A percentile compares a stretch with the other conserved stretches of the same genome.
Evolutionary conservation across 1,140 invertebrate genomes (phyloP).

Genomic region (Drosophila seguyi): DNA sequence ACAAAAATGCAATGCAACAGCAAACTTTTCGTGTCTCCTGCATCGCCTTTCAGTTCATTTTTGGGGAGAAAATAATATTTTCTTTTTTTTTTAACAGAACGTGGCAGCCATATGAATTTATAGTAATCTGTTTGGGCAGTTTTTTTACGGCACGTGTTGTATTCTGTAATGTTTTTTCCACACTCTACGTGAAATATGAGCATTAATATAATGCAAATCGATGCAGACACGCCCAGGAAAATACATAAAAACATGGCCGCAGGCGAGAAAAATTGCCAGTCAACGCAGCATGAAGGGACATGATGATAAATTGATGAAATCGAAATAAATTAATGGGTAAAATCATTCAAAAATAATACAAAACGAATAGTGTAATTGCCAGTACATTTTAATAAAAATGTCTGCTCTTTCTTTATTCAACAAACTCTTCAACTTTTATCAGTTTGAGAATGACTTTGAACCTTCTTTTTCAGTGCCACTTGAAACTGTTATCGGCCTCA

Average conservation of each 20-base stretch:
- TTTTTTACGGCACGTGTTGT: slow-evolving; percentile 1
- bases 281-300: background rate
- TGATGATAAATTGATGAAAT: slow-evolving; percentile 1
- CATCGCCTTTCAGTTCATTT: slow-evolving; percentile 18
- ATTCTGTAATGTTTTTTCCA: slow-evolving; percentile 13
- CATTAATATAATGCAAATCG: slow-evolving; percentile 44
- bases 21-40: slow-evolving; percentile 24
- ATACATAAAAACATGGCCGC: background rate
- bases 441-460: slow-evolving; percentile 7
- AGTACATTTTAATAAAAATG: background rate
- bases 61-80: slow-evolving; percentile 18
- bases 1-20: slow-evolving; percentile 30
- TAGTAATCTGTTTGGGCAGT: slow-evolving; percentile 20
- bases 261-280: slow-evolving; percentile 6
- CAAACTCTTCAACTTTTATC: background rate
- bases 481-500: slow-evolving; percentile 9
- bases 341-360: background rate
- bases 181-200: slow-evolving; percentile 24
- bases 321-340: background rate
- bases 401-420: background rate
- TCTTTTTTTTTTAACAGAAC: slow-evolving; percentile 24
- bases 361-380: background rate
- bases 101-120: slow-evolving; percentile 23
- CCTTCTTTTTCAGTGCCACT: slow-evolving; percentile 1
- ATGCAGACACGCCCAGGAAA: slow-evolving; percentile 28